Evolutionary conservation across 2,888 invertebrate genomes (phyloP), one percentile per base, ranked within the genome.

Genomic region (Erpobdella octoculata): DNA sequence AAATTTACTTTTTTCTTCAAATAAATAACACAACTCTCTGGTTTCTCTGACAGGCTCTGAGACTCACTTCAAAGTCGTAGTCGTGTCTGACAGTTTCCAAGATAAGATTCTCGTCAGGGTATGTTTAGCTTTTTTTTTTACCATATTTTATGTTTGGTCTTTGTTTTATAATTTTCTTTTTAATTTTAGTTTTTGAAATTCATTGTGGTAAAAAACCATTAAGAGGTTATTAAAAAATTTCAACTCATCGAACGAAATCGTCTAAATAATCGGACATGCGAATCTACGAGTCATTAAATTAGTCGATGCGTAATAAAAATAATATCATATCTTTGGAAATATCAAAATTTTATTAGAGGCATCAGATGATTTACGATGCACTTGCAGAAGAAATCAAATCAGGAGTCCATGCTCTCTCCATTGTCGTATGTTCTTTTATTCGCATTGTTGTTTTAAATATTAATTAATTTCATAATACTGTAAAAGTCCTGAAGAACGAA

Each of bases 301-400:
- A n/a, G n/a, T n/a, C n/a, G n/a, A n/a, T n/a, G n/a, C n/a, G n/a
- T n/a, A n/a, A n/a, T n/a, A 41, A 15, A 41, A 41, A 41, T 41
- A 41, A 41, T 15, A 15, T 41, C 46, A 15, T 12, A 41, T 41
- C 46, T 12, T 41, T 41, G n/a, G 12, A 41, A 41, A 12, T n/a
- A 25, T 62, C 18, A 62, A 3, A 25, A 33, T 53, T 58, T 69
- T n/a, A n/a, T n/a, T 35, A 69, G 69, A 25, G 69, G n/a, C 69
- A 69, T 28, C 69, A 58, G 35, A 31, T 69, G 69, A 46, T 69
- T 69, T 69, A 69, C 58, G 69, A 53, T 35, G 53, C 28, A 35
- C 35, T 69, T 35, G 58, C 53, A 28, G 53, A 69, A n/a, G 69
- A 69, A 58, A 31, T 69, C 28, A 48, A 48, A 18, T n/a, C 15